A percentile compares a stretch with the other conserved stretches of the same genome.
phyloP scores from a whole-genome alignment of 1,140 invertebrate species.

The Lysiphlebus fabarum region DNA sequence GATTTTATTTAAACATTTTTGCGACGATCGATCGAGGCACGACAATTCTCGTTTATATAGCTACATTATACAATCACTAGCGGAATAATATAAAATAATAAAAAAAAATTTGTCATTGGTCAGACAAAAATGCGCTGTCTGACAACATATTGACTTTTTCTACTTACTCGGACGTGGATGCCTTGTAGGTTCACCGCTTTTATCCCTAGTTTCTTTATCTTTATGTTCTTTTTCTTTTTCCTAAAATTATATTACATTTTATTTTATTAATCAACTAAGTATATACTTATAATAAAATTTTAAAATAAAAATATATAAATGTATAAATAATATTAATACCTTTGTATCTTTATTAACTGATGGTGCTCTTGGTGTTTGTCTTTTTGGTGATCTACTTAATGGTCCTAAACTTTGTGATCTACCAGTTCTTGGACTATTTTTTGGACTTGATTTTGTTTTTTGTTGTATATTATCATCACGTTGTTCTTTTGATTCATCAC shows the following conservation, averaged over 20 bases:
- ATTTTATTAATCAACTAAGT: too few relatives aligned
- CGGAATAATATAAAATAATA: slow-evolving; percentile 7
- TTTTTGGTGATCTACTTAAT: slow-evolving; percentile 67
- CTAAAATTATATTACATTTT: slow-evolving; percentile 28
- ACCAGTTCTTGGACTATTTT: slow-evolving; percentile 61
- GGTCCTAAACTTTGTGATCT: slow-evolving; percentile 71
- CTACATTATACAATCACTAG: neutral
- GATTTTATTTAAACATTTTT: slow-evolving; percentile 9
- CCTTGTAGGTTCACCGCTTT: slow-evolving; percentile 45
- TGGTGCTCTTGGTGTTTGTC: slow-evolving; percentile 60
- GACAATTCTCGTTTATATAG: slow-evolving; percentile 17
- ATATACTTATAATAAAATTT: neutral
- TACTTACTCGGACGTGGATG: slow-evolving; percentile 55
- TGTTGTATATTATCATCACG: slow-evolving; percentile 44
- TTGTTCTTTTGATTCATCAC: slow-evolving; percentile 57
- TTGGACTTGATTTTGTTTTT: slow-evolving; percentile 62
- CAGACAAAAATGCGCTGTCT: slow-evolving; percentile 22
- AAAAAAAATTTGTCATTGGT: slow-evolving; percentile 27
- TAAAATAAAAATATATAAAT: neutral
- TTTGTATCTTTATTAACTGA: slow-evolving; percentile 59
- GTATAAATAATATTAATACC: slow-evolving; percentile 35
- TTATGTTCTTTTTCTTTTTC: slow-evolving; percentile 47
- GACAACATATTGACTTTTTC: slow-evolving; percentile 4
- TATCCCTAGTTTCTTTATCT: slow-evolving; percentile 45
- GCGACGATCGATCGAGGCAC: slow-evolving; percentile 25